A percentile compares a stretch with the other conserved stretches of the same genome.
Conservation (phyloP, 2,113 vertebrate genomes). For the Chinchilla lanigera region DNA sequence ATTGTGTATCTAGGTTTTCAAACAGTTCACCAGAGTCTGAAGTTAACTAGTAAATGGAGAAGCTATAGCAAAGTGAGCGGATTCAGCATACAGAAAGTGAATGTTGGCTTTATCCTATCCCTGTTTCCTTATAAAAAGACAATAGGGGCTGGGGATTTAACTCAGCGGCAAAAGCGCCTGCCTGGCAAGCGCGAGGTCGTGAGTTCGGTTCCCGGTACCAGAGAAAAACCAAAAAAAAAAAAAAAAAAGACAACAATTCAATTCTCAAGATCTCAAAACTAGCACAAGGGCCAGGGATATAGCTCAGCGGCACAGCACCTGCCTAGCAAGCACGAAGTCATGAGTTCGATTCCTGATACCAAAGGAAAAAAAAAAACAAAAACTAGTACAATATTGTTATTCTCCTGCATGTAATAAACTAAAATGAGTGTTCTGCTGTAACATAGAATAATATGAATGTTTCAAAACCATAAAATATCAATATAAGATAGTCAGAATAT, state of each 20-base stretch:
- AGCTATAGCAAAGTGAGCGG: not conserved
- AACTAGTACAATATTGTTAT: not conserved
- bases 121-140: constrained; percentile 27
- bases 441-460: not conserved
- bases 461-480: not conserved
- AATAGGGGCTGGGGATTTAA: not conserved
- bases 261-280: too few relatives aligned
- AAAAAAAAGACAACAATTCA: too few relatives aligned
- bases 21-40: constrained; percentile 18
- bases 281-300: too few relatives aligned
- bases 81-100: constrained; percentile 10
- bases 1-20: constrained; percentile 31
- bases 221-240: too few relatives aligned
- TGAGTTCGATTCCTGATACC: too few relatives aligned
- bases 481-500: constrained; percentile 5
- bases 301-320: too few relatives aligned
- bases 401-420: not conserved
- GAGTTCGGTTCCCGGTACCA: too few relatives aligned
- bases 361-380: not conserved
- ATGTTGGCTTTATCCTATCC: not conserved
- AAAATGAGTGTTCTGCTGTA: not conserved
- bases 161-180: too few relatives aligned
- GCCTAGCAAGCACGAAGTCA: too few relatives aligned
- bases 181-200: too few relatives aligned
- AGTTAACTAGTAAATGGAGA: constrained; percentile 46